Evolutionary conservation across 1,140 invertebrate genomes (phyloP).

Genomic region (Drosophila willistoni): DNA sequence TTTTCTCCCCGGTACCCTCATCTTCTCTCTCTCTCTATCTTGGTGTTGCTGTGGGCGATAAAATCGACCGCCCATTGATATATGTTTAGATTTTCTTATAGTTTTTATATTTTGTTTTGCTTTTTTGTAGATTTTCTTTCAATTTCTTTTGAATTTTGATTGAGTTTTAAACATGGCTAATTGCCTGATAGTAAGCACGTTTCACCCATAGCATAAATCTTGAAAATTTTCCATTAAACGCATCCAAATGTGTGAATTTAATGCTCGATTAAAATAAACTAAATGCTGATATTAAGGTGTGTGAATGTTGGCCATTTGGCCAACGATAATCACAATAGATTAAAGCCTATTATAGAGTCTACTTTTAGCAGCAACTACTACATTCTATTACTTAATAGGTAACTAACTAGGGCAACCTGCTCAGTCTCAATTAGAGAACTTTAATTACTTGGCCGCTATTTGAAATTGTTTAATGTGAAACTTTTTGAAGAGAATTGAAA

Average conservation of each 20-base stretch:
- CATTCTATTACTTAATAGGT: neutral
- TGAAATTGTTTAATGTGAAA: neutral
- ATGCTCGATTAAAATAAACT: conserved; percentile 8
- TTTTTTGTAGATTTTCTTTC: neutral
- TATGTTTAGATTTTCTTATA: conserved; percentile 24
- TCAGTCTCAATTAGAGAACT: neutral
- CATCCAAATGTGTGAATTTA: conserved; percentile 8
- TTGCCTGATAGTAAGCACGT: conserved; percentile 55
- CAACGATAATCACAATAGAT: conserved; percentile 4
- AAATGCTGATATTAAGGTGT: conserved; percentile 3
- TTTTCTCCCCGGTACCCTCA: no score
- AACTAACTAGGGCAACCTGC: neutral
- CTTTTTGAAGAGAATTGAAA: neutral
- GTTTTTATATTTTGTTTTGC: neutral
- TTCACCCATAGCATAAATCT: conserved; percentile 29
- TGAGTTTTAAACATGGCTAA: conserved; percentile 54
- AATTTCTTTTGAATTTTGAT: conserved; percentile 14
- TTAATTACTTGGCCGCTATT: neutral
- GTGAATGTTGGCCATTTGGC: neutral
- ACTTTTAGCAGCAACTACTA: neutral
- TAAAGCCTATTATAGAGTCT: neutral
- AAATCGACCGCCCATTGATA: conserved; percentile 49
- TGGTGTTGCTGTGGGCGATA: conserved; percentile 44
- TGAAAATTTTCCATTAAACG: conserved; percentile 51
- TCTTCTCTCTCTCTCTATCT: neutral